Evolutionary conservation across 2,888 invertebrate species (phyloP), one percentile per base, ranked within the genome.

Genomic region (Stomorhina lunata): DNA sequence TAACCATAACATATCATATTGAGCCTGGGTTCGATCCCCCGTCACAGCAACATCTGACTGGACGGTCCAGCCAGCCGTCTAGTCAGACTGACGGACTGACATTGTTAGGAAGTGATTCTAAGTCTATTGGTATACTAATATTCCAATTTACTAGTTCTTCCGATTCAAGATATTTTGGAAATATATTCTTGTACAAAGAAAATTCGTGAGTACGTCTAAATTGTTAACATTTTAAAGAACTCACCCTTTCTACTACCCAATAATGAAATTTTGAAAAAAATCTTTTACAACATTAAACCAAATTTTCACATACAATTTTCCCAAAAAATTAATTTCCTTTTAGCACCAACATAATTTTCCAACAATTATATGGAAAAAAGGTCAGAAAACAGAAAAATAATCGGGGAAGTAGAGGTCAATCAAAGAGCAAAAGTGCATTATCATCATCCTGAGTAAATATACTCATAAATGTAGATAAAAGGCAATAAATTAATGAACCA

Each of bases 401-500:
- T n/a, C n/a, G 34, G 2, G 50, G 15, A 15, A 40, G 17, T n/a
- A n/a, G n/a, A n/a, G 66, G 50, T 27, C 65, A 65, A 15, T 15
- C 17, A 10, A 57, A 76, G 48, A 29, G 32, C 29, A 37, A 78
- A 48, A 57, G 48, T 37, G 57, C 59, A 72, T 79, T 79, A 57
- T 72, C 72, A 68, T 68, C 50, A 29, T 53, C 10, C n/a, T 40
- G 22, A 50, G 10, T 27, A 50, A 63, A 61, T 40, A 34, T n/a
- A n/a, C n/a, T n/a, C 17, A 59, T 9, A 34, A 20, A 6, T 1
- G 29, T 20, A 20, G 20, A 66, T 17, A 53, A 53, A 34, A 61
- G 27, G 9, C 37, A 17, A 61, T 80, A 65, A 57, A 40, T 69
- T 75, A 75, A 76, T 75, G 65, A 76, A 75, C 55, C 34, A 71